phyloP scores from a whole-genome alignment of 2,797 vertebrate genomes.

The Chlorospingus semifuscus region DNA sequence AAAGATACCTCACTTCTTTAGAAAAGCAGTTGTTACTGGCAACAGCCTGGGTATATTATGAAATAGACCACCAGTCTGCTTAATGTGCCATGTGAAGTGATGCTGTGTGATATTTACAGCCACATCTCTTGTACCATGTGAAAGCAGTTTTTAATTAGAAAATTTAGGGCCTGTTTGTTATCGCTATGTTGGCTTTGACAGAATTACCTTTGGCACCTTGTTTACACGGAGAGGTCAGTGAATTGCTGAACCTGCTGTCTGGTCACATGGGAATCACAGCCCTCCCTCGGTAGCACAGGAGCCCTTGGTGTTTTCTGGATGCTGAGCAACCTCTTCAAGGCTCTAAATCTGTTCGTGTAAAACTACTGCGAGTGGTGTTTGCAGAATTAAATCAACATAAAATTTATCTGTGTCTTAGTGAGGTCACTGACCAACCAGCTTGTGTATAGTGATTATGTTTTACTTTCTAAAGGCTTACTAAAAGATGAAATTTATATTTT shows the following conservation, averaged over 20 bases:
- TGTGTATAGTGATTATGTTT: neutral
- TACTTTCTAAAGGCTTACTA: neutral
- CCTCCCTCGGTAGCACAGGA: neutral
- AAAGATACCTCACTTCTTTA: neutral
- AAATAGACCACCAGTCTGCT: neutral
- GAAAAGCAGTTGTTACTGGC: neutral
- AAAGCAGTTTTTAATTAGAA: neutral
- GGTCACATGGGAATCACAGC: neutral
- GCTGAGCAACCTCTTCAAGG: neutral
- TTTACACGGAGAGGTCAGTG: neutral
- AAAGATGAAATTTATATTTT: neutral
- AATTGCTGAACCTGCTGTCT: neutral
- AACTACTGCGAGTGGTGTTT: neutral
- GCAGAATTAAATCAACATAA: neutral
- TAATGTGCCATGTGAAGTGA: neutral
- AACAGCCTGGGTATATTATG: neutral
- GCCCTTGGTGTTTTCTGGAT: neutral
- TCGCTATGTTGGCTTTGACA: fast-evolving
- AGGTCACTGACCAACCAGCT: neutral
- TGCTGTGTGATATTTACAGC: neutral
- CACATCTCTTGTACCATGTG: neutral
- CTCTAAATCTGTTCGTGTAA: neutral
- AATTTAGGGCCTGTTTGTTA: neutral
- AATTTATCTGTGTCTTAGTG: neutral
- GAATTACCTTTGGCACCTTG: neutral